phyloP scores from a whole-genome alignment of 1,140 invertebrate genomes.

The Brachionus rubens region DNA sequence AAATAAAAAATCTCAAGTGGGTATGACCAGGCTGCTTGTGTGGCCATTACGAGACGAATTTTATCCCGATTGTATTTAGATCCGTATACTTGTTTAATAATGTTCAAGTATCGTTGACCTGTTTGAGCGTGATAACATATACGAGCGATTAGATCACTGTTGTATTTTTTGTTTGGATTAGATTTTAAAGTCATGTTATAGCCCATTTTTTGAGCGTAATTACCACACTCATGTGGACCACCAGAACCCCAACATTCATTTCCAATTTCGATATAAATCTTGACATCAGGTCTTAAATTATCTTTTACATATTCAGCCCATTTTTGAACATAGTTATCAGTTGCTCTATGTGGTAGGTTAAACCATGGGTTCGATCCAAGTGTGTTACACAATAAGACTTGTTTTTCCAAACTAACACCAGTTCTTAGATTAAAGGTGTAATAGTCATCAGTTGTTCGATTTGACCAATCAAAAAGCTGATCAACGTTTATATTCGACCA shows the following conservation, averaged over 20 bases:
- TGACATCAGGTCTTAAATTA: slow-evolving; percentile 50
- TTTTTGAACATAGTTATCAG: slow-evolving; percentile 50
- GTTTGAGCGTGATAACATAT: slow-evolving; percentile 26
- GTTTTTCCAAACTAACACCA: slow-evolving; percentile 50
- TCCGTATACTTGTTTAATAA: neutral
- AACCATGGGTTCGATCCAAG: slow-evolving; percentile 52
- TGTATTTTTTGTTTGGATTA: slow-evolving; percentile 2
- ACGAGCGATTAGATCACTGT: neutral
- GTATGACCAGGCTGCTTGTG: slow-evolving; percentile 7
- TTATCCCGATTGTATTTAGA: neutral
- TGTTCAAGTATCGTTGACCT: neutral
- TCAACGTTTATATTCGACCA: slow-evolving; percentile 48
- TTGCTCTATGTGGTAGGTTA: slow-evolving; percentile 51
- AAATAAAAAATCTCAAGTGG: neutral
- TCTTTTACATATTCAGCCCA: slow-evolving; percentile 49
- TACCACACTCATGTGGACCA: neutral
- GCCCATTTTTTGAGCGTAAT: slow-evolving; percentile 38
- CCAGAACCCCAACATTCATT: slow-evolving; percentile 30
- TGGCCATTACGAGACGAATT: neutral
- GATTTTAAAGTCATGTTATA: neutral
- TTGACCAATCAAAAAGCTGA: slow-evolving; percentile 49
- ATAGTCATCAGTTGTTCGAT: slow-evolving; percentile 44
- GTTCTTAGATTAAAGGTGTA: slow-evolving; percentile 49
- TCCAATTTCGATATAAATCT: slow-evolving; percentile 47
- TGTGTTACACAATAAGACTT: slow-evolving; percentile 49